These are phyloP conservation scores for Vimba vimba DNA, from an alignment of 2,113 vertebrate species.

Conservation along the genomic window DNA sequence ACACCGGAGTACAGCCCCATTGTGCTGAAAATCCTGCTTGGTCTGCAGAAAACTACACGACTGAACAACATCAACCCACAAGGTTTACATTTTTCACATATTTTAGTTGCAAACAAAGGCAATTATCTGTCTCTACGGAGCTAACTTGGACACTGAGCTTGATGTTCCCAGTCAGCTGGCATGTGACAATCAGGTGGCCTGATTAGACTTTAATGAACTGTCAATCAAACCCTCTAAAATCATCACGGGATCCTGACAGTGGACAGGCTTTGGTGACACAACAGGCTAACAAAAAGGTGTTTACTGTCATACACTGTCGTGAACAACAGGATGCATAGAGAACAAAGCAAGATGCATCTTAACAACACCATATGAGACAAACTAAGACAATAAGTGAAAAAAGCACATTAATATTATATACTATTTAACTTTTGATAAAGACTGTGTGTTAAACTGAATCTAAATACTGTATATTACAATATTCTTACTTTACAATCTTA, in stretches of 20 bases:
- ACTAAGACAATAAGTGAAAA: neutral
- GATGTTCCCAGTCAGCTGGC: neutral
- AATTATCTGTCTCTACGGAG: neutral
- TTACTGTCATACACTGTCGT: too few relatives aligned
- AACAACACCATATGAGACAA: neutral
- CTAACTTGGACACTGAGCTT: neutral
- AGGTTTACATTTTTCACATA: constrained; percentile 18
- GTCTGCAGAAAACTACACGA: neutral
- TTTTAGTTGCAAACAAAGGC: neutral
- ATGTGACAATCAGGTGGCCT: neutral
- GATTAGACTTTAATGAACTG: constrained; percentile 4
- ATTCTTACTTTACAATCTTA: too few relatives aligned
- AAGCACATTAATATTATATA: neutral
- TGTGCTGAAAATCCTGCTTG: constrained; percentile 11
- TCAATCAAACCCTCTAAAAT: neutral
- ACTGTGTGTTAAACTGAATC: neutral
- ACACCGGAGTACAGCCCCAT: neutral
- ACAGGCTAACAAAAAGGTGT: too few relatives aligned
- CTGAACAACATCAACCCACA: constrained; percentile 28
- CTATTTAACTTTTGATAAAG: neutral
- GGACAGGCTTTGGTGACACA: too few relatives aligned
- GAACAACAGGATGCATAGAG: too few relatives aligned
- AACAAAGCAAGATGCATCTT: neutral
- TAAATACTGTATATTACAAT: too few relatives aligned
- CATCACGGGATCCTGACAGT: too few relatives aligned